Conservation (phyloP, 2,113 vertebrate genomes). For the Melanerpes formicivorus region DNA sequence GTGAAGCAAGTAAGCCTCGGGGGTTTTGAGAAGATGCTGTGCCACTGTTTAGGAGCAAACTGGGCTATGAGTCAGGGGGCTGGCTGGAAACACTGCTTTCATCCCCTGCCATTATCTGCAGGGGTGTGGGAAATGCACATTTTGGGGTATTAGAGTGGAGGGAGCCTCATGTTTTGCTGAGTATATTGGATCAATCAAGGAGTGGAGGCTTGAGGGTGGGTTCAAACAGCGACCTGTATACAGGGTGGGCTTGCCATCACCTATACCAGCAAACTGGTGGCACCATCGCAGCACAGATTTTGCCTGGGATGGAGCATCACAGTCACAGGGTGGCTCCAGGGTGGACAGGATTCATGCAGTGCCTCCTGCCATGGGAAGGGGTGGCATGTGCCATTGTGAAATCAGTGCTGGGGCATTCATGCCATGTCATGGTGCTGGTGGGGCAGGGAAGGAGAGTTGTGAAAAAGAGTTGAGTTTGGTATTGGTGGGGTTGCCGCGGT, state of each 20-base stretch:
- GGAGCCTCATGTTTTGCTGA: background rate
- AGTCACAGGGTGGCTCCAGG: background rate
- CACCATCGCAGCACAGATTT: background rate
- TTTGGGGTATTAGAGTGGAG: background rate
- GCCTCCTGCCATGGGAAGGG: background rate
- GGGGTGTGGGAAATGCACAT: background rate
- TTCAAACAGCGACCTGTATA: background rate
- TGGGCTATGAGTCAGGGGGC: conserved; percentile 9
- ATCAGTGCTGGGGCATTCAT: fast-evolving
- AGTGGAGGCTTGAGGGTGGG: background rate
- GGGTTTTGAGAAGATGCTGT: background rate
- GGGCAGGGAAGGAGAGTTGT: background rate
- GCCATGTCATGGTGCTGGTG: fast-evolving
- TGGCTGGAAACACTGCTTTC: background rate
- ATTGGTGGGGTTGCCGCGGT: fast-evolving
- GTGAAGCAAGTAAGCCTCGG: background rate
- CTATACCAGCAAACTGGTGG: background rate
- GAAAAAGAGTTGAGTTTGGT: background rate
- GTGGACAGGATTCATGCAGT: fast-evolving
- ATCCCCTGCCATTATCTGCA: background rate
- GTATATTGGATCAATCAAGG: background rate
- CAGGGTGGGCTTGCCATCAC: background rate
- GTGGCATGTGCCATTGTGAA: fast-evolving
- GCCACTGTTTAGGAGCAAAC: background rate
- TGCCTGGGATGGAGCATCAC: background rate